These are phyloP conservation scores for Aphelenchoides avenae DNA, from an alignment of 1,140 invertebrate species.

Conservation along the genomic window DNA sequence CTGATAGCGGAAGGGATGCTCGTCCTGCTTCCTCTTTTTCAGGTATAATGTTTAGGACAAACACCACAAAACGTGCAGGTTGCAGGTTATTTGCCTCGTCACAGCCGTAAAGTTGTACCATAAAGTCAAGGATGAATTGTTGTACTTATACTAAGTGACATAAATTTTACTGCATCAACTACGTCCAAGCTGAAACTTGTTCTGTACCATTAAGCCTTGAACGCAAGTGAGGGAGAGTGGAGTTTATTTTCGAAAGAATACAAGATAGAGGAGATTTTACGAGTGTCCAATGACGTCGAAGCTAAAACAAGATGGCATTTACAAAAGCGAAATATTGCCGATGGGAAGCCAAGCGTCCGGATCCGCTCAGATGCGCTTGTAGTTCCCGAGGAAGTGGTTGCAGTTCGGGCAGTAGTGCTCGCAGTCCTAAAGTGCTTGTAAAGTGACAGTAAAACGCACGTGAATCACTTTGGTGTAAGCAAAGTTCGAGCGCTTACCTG, in stretches of 20 bases:
- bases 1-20: conserved; percentile 31
- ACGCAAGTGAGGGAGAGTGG: too few relatives aligned
- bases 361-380: conserved; percentile 22
- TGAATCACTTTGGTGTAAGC: neutral
- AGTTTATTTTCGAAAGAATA: too few relatives aligned
- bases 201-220: too few relatives aligned
- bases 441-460: neutral
- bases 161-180: too few relatives aligned
- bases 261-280: too few relatives aligned
- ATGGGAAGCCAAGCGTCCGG: too few relatives aligned
- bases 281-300: too few relatives aligned
- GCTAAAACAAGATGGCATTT: too few relatives aligned
- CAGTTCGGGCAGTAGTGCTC: conserved; percentile 28
- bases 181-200: too few relatives aligned
- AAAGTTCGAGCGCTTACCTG: conserved; percentile 5
- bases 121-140: conserved; percentile 30
- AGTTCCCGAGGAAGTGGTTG: conserved; percentile 14
- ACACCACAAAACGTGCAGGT: neutral
- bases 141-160: conserved; percentile 34
- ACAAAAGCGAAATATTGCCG: too few relatives aligned
- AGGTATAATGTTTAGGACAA: conserved; percentile 13
- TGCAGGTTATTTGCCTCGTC: conserved; percentile 33
- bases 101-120: conserved; percentile 30
- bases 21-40: conserved; percentile 22
- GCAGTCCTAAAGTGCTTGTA: conserved; percentile 8